These are phyloP conservation scores for Chaenogobius annularis DNA, from an alignment of 2,113 vertebrate genomes.

Conservation along the genomic window DNA sequence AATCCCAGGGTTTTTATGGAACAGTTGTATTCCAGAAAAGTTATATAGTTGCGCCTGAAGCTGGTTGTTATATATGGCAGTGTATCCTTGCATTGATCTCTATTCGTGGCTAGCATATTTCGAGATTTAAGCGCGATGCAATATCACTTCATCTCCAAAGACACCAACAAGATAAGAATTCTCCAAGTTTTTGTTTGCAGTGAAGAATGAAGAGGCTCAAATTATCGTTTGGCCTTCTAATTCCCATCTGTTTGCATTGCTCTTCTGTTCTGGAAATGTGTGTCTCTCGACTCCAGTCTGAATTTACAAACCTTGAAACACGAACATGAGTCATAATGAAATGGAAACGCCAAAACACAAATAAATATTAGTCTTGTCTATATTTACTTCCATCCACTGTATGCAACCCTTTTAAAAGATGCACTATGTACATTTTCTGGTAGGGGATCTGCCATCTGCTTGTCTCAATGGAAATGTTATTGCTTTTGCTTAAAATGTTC, in stretches of 20 bases:
- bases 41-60: constrained; percentile 12
- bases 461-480: not conserved
- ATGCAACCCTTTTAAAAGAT: not conserved
- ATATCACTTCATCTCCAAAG: constrained; percentile 32
- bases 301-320: not conserved
- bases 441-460: too few relatives aligned
- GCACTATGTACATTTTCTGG: not conserved
- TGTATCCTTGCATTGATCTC: constrained; percentile 31
- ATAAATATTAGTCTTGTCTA: not conserved
- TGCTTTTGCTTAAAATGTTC: not conserved
- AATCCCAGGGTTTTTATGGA: constrained; percentile 18
- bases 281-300: not conserved
- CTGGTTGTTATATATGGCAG: constrained; percentile 12
- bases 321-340: not conserved
- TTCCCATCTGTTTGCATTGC: constrained; percentile 46
- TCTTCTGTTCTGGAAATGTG: not conserved
- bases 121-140: constrained; percentile 29
- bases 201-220: constrained; percentile 36
- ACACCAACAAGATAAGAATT: constrained; percentile 17
- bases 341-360: not conserved
- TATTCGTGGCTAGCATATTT: constrained; percentile 27
- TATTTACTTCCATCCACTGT: not conserved
- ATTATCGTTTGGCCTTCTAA: constrained; percentile 49
- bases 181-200: constrained; percentile 26
- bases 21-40: constrained; percentile 19